Base-by-base conservation (phyloP, 2,797 vertebrate species). In the Peromyscus eremicus region DNA sequence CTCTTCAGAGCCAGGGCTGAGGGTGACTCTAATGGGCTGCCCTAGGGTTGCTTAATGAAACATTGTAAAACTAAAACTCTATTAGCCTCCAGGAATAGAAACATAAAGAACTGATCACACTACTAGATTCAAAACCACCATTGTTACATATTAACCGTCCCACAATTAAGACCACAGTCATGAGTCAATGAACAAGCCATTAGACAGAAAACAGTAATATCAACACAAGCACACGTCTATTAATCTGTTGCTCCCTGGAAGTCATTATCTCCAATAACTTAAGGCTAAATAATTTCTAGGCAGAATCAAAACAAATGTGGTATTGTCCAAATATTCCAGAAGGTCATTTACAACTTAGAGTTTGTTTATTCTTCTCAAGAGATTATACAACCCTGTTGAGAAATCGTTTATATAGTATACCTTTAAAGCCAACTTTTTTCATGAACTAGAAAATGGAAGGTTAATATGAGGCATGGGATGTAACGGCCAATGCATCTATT, bases 151-250 rank as follows among this genome's bases (percentile, higher is more conserved):
- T 91, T 91, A 97, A 96, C 79, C 81, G 84, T 2, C 77, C 76
- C 91, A 55, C 94, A 96, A 92, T 96, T 96, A 97, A 96, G 92
- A 95, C 49, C 73, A 96, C 37, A 91, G 92, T 92, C 75, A 81
- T 81, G 86, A 96, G 52, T 93, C 94, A 97, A 96, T 95, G 94
- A 98, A 96, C 46, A 91, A 94, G 91, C 64, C 70, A 91, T 96
- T 97, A 95, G 73, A 94, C 14, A 92, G 91, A 94, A 89, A 91
- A 92, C 34, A 94, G 57, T 81, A 89, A 89, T 93, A 96, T 91
- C 83, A 97, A 94, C 75, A 89, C n/a, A 75, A 90, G 46, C 62
- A 70, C 73, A 94, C 17, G 49, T 77, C 82, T 87, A 77, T 94
- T 96, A 94, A 95, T 97, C 83, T 91, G 49, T 62, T 80, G 82